Evolutionary conservation across 1,140 invertebrate genomes (phyloP).

Genomic region (Microplitis demolitor): DNA sequence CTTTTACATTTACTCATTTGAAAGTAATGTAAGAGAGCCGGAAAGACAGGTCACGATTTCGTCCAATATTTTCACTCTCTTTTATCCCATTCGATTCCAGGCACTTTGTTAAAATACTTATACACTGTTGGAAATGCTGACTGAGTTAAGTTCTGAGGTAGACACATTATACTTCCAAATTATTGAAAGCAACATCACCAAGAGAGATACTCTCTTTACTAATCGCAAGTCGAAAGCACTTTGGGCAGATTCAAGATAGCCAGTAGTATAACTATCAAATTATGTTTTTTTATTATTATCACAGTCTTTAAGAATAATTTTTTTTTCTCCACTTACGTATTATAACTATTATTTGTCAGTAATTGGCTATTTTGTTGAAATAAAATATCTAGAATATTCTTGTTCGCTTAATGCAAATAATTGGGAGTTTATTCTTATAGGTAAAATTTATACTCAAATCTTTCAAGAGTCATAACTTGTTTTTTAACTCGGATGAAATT

Average conservation of each 20-base stretch:
- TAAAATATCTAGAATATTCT: no score
- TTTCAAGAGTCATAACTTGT: background rate
- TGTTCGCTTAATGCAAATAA: no score
- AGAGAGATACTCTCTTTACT: constrained; percentile 32
- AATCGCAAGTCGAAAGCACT: constrained; percentile 38
- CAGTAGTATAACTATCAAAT: background rate
- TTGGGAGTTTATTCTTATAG: background rate
- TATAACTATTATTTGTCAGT: no score
- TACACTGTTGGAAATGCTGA: constrained; percentile 10
- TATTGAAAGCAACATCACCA: constrained; percentile 49
- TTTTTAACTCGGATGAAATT: background rate
- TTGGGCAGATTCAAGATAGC: constrained; percentile 36
- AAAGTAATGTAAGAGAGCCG: background rate
- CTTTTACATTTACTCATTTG: background rate
- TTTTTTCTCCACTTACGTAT: no score
- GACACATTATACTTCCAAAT: constrained; percentile 53
- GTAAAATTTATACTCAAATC: background rate
- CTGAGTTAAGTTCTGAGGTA: background rate
- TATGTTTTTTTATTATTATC: background rate
- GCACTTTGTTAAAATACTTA: constrained; percentile 4
- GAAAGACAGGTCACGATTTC: constrained; percentile 1
- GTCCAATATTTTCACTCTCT: background rate
- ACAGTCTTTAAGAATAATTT: no score
- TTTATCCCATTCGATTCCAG: background rate
- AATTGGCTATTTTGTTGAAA: no score